A percentile compares a stretch with the other conserved stretches of the same genome.
Evolutionary conservation across 2,888 invertebrate genomes (phyloP).

Genomic region (Dryobotodes eremita): DNA sequence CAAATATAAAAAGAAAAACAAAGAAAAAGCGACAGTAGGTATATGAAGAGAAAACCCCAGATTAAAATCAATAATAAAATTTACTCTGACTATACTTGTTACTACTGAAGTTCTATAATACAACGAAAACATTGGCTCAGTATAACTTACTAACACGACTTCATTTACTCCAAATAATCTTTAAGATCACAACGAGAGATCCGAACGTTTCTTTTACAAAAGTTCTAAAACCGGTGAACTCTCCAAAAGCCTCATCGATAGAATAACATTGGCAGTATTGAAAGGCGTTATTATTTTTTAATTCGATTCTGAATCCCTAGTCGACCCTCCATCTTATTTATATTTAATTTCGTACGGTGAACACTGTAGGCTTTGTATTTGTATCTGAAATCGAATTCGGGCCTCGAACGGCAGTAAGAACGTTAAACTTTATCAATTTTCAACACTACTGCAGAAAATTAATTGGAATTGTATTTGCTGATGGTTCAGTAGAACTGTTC

Average conservation of each 20-base stretch:
- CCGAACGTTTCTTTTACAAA: constrained; percentile 21
- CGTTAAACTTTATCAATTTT: constrained; percentile 59
- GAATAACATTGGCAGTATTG: constrained; percentile 66
- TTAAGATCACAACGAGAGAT: constrained; percentile 3
- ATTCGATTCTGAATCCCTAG: constrained; percentile 78
- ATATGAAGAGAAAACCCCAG: not conserved
- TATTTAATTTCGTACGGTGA: constrained; percentile 80
- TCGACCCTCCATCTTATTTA: constrained; percentile 80
- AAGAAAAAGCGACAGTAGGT: not conserved
- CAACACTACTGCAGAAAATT: constrained; percentile 60
- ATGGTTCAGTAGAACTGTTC: constrained; percentile 35
- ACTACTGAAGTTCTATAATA: not conserved
- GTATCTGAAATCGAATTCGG: constrained; percentile 63
- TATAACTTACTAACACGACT: constrained; percentile 19
- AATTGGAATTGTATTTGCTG: constrained; percentile 59
- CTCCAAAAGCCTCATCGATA: constrained; percentile 42
- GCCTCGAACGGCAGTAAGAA: constrained; percentile 49
- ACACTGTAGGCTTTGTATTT: constrained; percentile 69
- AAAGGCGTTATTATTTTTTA: constrained; percentile 80
- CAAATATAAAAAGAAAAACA: not conserved
- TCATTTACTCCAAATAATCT: constrained; percentile 29
- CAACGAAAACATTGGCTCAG: constrained; percentile 1
- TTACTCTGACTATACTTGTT: not conserved
- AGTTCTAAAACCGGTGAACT: constrained; percentile 38
- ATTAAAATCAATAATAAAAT: not conserved